These are phyloP conservation scores for Drosophila monieri DNA, from an alignment of 2,888 invertebrate genomes.

Conservation along the genomic window DNA sequence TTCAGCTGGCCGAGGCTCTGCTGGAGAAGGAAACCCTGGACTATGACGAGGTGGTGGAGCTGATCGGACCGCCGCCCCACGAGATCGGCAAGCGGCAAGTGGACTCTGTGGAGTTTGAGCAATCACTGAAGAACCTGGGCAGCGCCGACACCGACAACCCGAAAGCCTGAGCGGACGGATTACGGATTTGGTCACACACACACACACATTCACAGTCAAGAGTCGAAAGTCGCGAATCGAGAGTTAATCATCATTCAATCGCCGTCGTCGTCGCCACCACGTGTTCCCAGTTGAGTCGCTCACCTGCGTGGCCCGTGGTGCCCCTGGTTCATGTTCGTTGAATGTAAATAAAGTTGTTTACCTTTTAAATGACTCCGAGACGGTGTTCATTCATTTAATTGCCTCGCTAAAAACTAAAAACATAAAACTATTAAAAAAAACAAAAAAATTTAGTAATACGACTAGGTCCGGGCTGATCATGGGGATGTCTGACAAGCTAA, in stretches of 20 bases:
- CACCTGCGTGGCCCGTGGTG: conserved; percentile 15
- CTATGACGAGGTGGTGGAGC: conserved; percentile 93
- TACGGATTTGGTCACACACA: neutral
- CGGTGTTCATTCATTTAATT: conserved; percentile 15
- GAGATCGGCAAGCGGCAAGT: conserved; percentile 89
- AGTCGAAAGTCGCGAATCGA: neutral
- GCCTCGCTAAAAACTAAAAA: conserved; percentile 8
- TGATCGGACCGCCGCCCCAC: conserved; percentile 95
- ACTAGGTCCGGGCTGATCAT: conserved; percentile 2
- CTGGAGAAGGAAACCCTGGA: conserved; percentile 95
- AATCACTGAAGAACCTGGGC: conserved; percentile 84
- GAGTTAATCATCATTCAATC: neutral
- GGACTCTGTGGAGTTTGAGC: conserved; percentile 92
- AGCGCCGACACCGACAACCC: conserved; percentile 47
- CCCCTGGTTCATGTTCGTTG: conserved; percentile 54
- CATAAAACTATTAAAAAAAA: neutral
- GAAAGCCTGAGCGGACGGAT: conserved; percentile 23
- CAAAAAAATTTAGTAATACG: too few relatives aligned
- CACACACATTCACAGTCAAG: neutral
- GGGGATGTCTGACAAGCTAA: conserved; percentile 2
- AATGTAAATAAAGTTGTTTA: conserved; percentile 77
- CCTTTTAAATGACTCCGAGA: conserved; percentile 50
- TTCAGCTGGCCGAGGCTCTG: conserved; percentile 93
- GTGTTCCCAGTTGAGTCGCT: conserved; percentile 10
- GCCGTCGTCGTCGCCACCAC: conserved; percentile 1